phyloP scores from a whole-genome alignment of 2,888 invertebrate species.

The Melanotus villosus region DNA sequence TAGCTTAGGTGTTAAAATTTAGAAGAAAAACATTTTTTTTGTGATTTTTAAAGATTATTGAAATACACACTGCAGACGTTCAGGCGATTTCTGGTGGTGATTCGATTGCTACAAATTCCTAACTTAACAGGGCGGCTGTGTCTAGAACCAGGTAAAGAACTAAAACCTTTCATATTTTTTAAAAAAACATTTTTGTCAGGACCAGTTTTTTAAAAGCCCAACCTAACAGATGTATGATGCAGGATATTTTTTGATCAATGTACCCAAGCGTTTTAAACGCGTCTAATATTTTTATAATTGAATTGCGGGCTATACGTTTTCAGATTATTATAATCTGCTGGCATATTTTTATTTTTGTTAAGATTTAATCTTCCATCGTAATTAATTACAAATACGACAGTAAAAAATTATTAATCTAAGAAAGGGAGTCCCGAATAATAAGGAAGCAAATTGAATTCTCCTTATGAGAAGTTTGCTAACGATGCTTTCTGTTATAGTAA shows the following conservation, averaged over 20 bases:
- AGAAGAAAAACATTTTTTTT: conserved; percentile 53
- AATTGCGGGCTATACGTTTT: neutral
- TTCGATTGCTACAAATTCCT: conserved; percentile 14
- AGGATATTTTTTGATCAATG: conserved; percentile 41
- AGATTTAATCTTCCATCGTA: neutral
- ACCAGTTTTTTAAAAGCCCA: conserved; percentile 43
- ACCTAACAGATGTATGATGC: conserved; percentile 44
- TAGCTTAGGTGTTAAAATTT: conserved; percentile 53
- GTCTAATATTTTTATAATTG: conserved; percentile 35
- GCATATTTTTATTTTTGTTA: neutral
- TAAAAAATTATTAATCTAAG: neutral
- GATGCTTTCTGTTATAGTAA: too few species aligned
- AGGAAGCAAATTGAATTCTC: too few species aligned
- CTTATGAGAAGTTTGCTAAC: too few species aligned
- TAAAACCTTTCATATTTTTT: conserved; percentile 49
- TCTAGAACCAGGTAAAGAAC: conserved; percentile 52
- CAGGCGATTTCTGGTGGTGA: neutral
- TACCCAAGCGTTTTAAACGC: conserved; percentile 18
- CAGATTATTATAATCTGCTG: neutral
- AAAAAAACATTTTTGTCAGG: conserved; percentile 48
- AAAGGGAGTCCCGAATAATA: neutral
- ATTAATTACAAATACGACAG: neutral
- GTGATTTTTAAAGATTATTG: conserved; percentile 56
- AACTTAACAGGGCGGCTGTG: conserved; percentile 28
- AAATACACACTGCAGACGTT: conserved; percentile 49